A percentile compares a stretch with the other conserved stretches of the same genome.
phyloP scores from a whole-genome alignment of 2,797 vertebrate species.

The Amazonetta brasiliensis region DNA sequence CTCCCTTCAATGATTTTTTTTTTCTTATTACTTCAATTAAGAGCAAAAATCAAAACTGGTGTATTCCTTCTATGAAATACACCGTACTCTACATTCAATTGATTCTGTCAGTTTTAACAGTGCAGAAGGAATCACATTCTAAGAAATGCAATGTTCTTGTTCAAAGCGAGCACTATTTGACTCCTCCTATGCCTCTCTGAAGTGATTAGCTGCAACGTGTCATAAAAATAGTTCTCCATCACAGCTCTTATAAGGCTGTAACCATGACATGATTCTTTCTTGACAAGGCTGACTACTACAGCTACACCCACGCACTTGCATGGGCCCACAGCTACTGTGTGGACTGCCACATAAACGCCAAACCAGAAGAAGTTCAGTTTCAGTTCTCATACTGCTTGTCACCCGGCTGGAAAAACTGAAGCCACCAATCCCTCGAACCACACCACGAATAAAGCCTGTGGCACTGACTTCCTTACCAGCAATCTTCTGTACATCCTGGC shows the following conservation, averaged over 20 bases:
- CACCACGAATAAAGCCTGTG: not conserved
- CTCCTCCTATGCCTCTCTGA: not conserved
- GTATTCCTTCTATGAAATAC: not conserved
- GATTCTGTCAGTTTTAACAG: not conserved
- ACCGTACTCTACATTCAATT: not conserved
- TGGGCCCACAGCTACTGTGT: not conserved
- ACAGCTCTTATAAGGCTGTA: not conserved
- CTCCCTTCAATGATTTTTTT: not conserved
- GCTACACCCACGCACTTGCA: fast-evolving
- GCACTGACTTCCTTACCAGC: not conserved
- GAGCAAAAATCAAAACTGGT: not conserved
- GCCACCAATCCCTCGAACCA: not conserved
- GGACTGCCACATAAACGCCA: not conserved
- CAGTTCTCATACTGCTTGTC: not conserved
- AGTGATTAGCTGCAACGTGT: not conserved
- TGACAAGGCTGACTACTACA: not conserved
- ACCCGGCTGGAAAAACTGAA: not conserved
- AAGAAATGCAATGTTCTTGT: not conserved
- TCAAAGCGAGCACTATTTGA: not conserved
- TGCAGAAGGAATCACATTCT: not conserved
- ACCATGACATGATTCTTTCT: not conserved
- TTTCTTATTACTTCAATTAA: not conserved
- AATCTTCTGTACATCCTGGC: not conserved
- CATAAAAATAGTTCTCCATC: not conserved
- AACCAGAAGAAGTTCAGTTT: not conserved